Base-by-base conservation (phyloP, 2,888 invertebrate genomes). In the Panzeria rudis region DNA sequence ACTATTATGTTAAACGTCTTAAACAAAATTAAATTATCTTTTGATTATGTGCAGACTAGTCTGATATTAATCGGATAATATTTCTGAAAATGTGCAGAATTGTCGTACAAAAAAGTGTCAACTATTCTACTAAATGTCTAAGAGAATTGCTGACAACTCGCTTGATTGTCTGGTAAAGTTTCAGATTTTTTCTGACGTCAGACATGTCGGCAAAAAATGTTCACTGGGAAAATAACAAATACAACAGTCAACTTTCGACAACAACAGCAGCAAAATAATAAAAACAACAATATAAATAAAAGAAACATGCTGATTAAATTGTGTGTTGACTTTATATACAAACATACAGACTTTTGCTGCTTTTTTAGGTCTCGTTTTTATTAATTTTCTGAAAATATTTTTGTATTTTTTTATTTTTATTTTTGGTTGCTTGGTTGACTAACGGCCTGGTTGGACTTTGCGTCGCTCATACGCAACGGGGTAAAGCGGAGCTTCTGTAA, bases 231-330 rank as follows among this genome's bases (percentile, higher is more conserved):
- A 32, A 38, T 61, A 44, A 69, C 72, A 80, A 59, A 61, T 32
- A 66, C 64, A 69, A 50, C 59, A 76, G 71, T 75, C 62, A 76
- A 85, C 73, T 77, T 73, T 78, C 77, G 62, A 56, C 56, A 76
- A 71, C 44, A 71, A 61, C 71, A 72, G 20, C 41, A 71, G 29
- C 32, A 47, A 52, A 80, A 66, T 13, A 72, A 76, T 62, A 64
- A 38, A 8, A 84, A 72, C 13, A 78, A 64, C 38, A 72, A 54
- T 7, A 54, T 20, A 73, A 41, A 62, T 64, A 56, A 72, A 62
- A 80, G 66, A 66, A 72, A 76, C 50, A 80, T 62, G 71, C 82
- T 86, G 86, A 86, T 86, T 79, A 78, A 61, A 78, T 64, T 78
- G 66, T 71, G 77, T 79, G 62, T 77, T 86, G 66, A 77, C 79